Percentiles rank a stretch among this genome's conserved stretches.
Evolutionary conservation across 1,140 invertebrate genomes (phyloP).

Genomic region (Drosophila nebulosa): DNA sequence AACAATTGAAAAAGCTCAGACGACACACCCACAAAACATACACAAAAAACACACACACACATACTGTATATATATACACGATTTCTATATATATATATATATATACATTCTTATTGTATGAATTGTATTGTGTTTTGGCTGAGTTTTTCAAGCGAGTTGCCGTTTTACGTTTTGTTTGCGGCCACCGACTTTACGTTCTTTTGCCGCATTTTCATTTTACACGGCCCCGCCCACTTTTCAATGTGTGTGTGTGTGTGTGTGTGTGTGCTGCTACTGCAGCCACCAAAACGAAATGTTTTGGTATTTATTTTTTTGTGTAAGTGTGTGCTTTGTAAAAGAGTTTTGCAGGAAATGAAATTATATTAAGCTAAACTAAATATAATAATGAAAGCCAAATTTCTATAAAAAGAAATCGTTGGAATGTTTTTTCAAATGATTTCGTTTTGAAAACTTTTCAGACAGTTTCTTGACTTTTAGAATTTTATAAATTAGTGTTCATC

Average conservation of each 20-base stretch:
- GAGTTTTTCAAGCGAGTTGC: conserved; percentile 2
- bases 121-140: conserved; percentile 14
- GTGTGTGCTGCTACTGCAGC: too few species aligned
- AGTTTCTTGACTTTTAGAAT: too few species aligned
- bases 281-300: neutral
- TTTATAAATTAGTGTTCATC: too few species aligned
- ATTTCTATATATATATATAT: neutral
- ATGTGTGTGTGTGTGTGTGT: too few species aligned
- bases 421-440: neutral
- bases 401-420: neutral
- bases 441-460: neutral
- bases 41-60: neutral
- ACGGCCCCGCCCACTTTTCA: neutral
- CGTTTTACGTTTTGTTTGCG: neutral
- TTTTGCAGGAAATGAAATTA: neutral
- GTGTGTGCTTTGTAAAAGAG: neutral
- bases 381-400: neutral
- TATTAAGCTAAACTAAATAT: neutral
- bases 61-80: neutral
- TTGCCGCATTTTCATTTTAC: neutral
- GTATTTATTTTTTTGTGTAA: conserved; percentile 3
- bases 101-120: conserved; percentile 1
- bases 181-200: conserved; percentile 1
- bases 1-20: conserved; percentile 11
- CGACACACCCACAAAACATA: neutral